Conservation (phyloP, 2,797 vertebrate genomes). For the Chaetodon trifasciatus region DNA sequence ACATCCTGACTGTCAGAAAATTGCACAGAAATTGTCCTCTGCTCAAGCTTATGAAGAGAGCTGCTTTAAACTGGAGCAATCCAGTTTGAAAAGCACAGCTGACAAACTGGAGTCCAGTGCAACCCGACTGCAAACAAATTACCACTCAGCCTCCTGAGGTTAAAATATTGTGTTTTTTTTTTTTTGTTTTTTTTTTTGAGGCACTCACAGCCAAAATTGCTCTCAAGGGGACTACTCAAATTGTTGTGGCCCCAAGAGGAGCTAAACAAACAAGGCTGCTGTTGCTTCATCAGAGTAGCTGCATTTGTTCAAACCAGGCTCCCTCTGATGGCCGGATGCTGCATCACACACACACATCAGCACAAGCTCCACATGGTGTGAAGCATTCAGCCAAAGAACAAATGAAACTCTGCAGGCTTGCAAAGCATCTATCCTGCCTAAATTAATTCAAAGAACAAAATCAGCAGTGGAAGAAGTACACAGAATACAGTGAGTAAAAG, state of each 20-base stretch:
- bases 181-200: background rate
- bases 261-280: background rate
- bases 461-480: background rate
- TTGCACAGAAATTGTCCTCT: background rate
- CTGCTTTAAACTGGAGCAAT: slow-evolving; percentile 4
- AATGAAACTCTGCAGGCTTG: background rate
- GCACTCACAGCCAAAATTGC: slow-evolving; percentile 25
- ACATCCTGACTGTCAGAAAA: background rate
- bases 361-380: background rate
- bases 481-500: background rate
- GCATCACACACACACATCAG: slow-evolving; percentile 42
- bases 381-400: background rate
- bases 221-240: slow-evolving; percentile 35
- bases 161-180: slow-evolving; percentile 14
- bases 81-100: slow-evolving; percentile 6
- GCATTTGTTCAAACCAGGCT: slow-evolving; percentile 42
- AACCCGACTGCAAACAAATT: slow-evolving; percentile 21
- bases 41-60: background rate
- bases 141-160: slow-evolving; percentile 13
- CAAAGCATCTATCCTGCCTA: background rate
- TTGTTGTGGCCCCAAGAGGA: slow-evolving; percentile 4
- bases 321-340: slow-evolving; percentile 58
- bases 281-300: slow-evolving; percentile 5
- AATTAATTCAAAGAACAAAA: background rate
- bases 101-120: slow-evolving; percentile 23